phyloP scores from a whole-genome alignment of 2,113 vertebrate species.

The Anhinga anhinga region DNA sequence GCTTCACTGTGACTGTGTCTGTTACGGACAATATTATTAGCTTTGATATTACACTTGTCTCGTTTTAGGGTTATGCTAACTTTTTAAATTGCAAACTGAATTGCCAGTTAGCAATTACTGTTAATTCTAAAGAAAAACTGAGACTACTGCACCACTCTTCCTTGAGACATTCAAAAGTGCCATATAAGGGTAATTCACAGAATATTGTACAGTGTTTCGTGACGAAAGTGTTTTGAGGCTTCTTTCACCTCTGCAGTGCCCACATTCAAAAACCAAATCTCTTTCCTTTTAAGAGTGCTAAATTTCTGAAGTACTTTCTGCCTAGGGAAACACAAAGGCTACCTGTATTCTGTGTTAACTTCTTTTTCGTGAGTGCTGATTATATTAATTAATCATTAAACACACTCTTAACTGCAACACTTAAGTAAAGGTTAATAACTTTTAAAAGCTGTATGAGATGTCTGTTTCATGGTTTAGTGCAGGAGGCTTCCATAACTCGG shows the following conservation, averaged over 20 bases:
- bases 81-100: neutral
- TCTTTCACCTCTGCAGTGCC: neutral
- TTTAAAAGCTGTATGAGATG: neutral
- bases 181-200: neutral
- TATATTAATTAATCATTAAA: slow-evolving; percentile 52
- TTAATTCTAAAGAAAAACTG: neutral
- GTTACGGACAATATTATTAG: neutral
- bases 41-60: neutral
- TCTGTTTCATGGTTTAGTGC: neutral
- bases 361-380: neutral
- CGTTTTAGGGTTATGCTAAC: neutral
- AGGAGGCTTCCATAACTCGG: neutral
- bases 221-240: neutral
- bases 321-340: neutral
- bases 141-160: neutral
- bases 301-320: neutral
- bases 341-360: neutral
- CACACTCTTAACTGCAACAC: neutral
- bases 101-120: neutral
- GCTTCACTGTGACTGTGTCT: neutral
- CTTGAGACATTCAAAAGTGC: neutral
- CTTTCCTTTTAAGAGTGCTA: neutral
- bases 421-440: slow-evolving; percentile 22
- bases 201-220: neutral
- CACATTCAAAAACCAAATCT: neutral